These are phyloP conservation scores for Procavia capensis DNA, from an alignment of 2,113 vertebrate genomes.

Conservation along the genomic window DNA sequence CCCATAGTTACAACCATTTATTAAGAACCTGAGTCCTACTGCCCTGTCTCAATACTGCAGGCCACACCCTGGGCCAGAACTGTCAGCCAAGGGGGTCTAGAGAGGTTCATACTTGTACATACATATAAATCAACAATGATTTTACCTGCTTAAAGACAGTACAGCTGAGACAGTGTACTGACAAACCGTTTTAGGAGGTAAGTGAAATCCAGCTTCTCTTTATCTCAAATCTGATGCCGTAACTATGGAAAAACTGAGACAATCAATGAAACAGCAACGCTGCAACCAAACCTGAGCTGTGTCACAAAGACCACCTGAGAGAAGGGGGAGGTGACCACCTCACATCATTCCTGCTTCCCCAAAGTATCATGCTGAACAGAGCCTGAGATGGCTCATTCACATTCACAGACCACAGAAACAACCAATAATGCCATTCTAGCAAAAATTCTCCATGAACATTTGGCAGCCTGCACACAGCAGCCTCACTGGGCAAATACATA, in stretches of 20 bases:
- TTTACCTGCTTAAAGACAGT: slow-evolving; percentile 38
- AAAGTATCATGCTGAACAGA: neutral
- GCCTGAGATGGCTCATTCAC: neutral
- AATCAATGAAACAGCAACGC: neutral
- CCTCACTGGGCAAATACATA: neutral
- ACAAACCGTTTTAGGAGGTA: neutral
- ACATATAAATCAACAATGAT: neutral
- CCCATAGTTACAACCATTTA: neutral
- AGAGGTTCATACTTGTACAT: neutral
- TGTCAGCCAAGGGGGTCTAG: neutral
- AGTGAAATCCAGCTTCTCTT: slow-evolving; percentile 50
- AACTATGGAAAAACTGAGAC: slow-evolving; percentile 33
- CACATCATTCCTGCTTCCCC: neutral
- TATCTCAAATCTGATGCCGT: slow-evolving; percentile 30
- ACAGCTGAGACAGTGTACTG: neutral
- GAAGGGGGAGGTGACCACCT: neutral
- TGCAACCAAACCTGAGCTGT: neutral
- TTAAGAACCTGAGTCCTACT: slow-evolving; percentile 19
- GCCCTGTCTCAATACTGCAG: neutral
- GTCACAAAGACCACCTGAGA: neutral
- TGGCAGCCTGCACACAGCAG: slow-evolving; percentile 47
- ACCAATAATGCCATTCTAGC: neutral
- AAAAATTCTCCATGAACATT: slow-evolving; percentile 38
- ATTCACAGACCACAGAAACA: slow-evolving; percentile 12
- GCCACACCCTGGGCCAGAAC: neutral